These are phyloP conservation scores for Eudasyphora cyanicolor DNA, from an alignment of 2,888 invertebrate species.

Conservation along the genomic window DNA sequence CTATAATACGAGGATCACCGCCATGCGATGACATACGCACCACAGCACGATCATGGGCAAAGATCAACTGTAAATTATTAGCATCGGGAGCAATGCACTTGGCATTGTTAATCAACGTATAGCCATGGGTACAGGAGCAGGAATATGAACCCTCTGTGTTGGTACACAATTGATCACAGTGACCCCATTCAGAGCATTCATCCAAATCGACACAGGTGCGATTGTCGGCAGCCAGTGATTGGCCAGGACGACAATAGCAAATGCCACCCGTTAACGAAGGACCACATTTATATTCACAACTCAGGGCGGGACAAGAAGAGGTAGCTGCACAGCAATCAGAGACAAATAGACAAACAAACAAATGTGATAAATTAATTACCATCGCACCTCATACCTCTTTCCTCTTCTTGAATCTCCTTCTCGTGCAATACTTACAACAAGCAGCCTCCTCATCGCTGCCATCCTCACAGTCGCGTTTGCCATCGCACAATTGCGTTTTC, in stretches of 20 bases:
- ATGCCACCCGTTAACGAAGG: slow-evolving; percentile 93
- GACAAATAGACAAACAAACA: slow-evolving; percentile 37
- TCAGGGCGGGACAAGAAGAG: slow-evolving; percentile 89
- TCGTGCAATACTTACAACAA: slow-evolving; percentile 87
- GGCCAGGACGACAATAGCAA: slow-evolving; percentile 94
- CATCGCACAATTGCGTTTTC: slow-evolving; percentile 93
- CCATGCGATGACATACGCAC: slow-evolving; percentile 87
- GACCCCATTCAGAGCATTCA: slow-evolving; percentile 95
- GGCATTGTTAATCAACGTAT: slow-evolving; percentile 83
- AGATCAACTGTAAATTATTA: slow-evolving; percentile 83
- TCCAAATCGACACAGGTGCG: slow-evolving; percentile 94
- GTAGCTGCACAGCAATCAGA: too few relatives aligned
- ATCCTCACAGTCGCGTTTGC: slow-evolving; percentile 94
- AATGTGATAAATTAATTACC: neutral
- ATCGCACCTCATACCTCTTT: neutral
- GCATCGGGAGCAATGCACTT: slow-evolving; percentile 85
- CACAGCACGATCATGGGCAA: slow-evolving; percentile 87
- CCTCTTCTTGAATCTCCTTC: neutral
- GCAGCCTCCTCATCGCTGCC: slow-evolving; percentile 93
- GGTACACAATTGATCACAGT: slow-evolving; percentile 96
- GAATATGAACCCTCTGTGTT: slow-evolving; percentile 92
- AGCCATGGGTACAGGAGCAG: slow-evolving; percentile 92
- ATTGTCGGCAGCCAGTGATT: slow-evolving; percentile 90
- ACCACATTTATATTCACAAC: slow-evolving; percentile 95
- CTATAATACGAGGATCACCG: slow-evolving; percentile 83